These are phyloP conservation scores for Pachypeltis micranthus DNA, from an alignment of 1,140 invertebrate species.

Conservation along the genomic window DNA sequence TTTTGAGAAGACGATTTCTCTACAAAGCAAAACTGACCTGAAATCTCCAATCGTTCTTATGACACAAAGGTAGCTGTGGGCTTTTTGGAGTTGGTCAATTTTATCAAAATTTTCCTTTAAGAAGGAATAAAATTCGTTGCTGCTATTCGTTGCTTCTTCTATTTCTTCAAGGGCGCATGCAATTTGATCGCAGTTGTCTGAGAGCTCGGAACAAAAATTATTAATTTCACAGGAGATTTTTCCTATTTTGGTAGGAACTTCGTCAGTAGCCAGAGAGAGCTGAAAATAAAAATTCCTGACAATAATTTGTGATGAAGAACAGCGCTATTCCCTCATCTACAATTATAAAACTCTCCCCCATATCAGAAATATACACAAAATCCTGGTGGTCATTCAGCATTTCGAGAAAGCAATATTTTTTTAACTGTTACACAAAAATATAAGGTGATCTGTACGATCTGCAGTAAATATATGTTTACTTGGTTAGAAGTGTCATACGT, in stretches of 20 bases:
- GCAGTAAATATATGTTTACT: background rate
- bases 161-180: constrained; percentile 28
- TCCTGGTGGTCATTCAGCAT: too few species aligned
- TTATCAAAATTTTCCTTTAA: constrained; percentile 39
- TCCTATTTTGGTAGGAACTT: constrained; percentile 46
- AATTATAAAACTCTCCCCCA: too few species aligned
- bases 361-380: too few species aligned
- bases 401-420: background rate
- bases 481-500: background rate
- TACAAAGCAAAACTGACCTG: too few species aligned
- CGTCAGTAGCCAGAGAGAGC: constrained; percentile 46
- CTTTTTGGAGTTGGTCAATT: constrained; percentile 46
- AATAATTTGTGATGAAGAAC: constrained; percentile 9
- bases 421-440: background rate
- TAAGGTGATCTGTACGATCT: background rate
- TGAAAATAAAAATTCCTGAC: constrained; percentile 30
- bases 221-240: constrained; percentile 44
- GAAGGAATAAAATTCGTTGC: constrained; percentile 30
- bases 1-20: too few species aligned
- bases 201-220: constrained; percentile 29
- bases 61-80: constrained; percentile 48
- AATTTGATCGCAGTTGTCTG: background rate
- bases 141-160: background rate
- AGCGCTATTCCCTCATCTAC: too few species aligned
- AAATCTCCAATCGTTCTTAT: constrained; percentile 51